Base-by-base conservation (phyloP, 2,797 vertebrate genomes). In the Scolopax rusticola region DNA sequence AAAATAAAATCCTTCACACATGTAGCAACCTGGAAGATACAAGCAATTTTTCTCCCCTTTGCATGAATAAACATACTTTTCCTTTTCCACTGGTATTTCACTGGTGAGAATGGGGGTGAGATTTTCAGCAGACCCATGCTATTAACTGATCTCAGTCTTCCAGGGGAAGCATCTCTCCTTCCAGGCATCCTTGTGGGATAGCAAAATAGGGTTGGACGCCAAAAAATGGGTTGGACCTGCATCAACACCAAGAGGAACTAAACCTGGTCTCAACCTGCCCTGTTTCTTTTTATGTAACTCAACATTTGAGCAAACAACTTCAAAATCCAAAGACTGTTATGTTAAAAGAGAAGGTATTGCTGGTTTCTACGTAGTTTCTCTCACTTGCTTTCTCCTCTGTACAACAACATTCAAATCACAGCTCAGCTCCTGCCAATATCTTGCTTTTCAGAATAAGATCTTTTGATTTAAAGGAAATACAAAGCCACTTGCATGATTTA, bases 181-280 rank as follows among this genome's bases (percentile, higher is more conserved):
- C 47, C 40, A 32, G 10, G 20, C 6, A 40, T 15, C 69, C 73
- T 56, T 5, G 0, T 11, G 25, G 12, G 12, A 23, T 0, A 57
- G n/a, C 15, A 40, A 61, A 75, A 73, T 53, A 43, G 47, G 47
- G 21, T 48, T 24, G 47, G 47, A 48, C 4, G 47, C 47, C 23
- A 23, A 47, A 47, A 48, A 30, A 40, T 4, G 65, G 43, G 6
- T 0, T 48, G 27, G 48, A 69, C 1, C 11, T 0, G 4, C 15
- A 60, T 32, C 51, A 38, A 27, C 19, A 16, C 0, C 0, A 65
- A 59, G 41, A 84, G 19, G 51, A 90, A 73, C 19, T 60, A 61
- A 83, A 53, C 25, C 27, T 8, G 23, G 15, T 14, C 47, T 50
- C 0, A 0, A 24, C 23, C 85, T 36, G 30, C 40, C 36, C 21